Base-by-base conservation (phyloP, 2,888 invertebrate genomes). In the Drosophila mimica region DNA sequence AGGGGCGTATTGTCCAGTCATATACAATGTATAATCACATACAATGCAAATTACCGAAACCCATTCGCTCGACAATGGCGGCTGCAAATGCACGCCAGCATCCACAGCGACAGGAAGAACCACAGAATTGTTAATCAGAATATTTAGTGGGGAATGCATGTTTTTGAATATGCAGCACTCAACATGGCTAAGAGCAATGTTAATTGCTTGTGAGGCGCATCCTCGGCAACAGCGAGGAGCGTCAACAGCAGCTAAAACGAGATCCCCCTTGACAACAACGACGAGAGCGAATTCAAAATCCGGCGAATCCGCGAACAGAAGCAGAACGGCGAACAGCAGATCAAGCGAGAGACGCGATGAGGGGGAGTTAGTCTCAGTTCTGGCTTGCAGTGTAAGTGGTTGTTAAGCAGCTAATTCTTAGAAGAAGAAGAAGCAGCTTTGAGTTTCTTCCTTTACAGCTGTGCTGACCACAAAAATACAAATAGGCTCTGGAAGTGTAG, bases 401-500 rank as follows among this genome's bases (percentile, higher is more conserved):
- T 25, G 40, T 40, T 40, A 40, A n/a, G 4, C 40, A n/a, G 9
- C 17, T 40, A 4, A 40, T 40, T 40, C 17, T 40, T 9, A 40
- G 40, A n/a, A 9, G n/a, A 40, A 20, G 7, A 20, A 2, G 15
- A 2, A 15, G 20, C 46, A 7, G 13, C 46, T 5, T 11, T 43
- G 43, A 43, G 20, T 43, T 11, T 11, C 9, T 43, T 20, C 2
- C 20, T 11, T 20, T 25, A 25, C 25, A 25, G 25, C 2, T 25
- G 25, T 25, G 2, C 25, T 25, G 25, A n/a, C 60, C 59, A 66
- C 63, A 58, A 63, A 59, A 66, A 49, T 36, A 46, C 43, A 62
- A 67, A 46, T 30, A 33, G 40, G 31, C 25, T 34, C 8, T 25
- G 46, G 0, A 25, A 64, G 61, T 52, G 46, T 59, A 70, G 63